A percentile compares a stretch with the other conserved stretches of the same genome.
These are phyloP conservation scores for Parnassius glacialis DNA, from an alignment of 2,888 invertebrate genomes.

Conservation along the genomic window DNA sequence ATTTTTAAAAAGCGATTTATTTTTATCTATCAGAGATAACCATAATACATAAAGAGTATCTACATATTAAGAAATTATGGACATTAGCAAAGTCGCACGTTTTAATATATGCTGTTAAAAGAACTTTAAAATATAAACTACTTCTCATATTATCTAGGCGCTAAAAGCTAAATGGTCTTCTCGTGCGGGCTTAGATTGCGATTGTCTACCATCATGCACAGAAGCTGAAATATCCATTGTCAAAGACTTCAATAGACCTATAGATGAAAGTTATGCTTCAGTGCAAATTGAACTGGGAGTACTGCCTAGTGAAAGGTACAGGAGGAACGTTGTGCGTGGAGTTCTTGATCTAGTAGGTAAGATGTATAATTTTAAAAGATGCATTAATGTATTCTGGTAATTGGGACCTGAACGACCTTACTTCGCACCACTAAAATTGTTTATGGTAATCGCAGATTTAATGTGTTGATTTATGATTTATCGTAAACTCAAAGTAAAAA, in stretches of 20 bases:
- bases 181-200: conserved; percentile 83
- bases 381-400: too few relatives aligned
- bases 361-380: conserved; percentile 30
- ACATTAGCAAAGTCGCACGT: too few relatives aligned
- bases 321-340: conserved; percentile 87
- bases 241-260: conserved; percentile 72
- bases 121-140: not conserved
- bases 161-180: conserved; percentile 71
- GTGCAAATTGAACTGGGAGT: conserved; percentile 83
- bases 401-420: too few relatives aligned
- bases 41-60: too few relatives aligned
- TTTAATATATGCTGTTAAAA: too few relatives aligned
- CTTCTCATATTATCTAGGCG: conserved; percentile 43
- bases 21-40: too few relatives aligned
- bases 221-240: conserved; percentile 86
- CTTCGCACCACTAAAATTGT: too few relatives aligned
- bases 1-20: too few relatives aligned
- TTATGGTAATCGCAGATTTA: too few relatives aligned
- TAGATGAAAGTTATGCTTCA: conserved; percentile 54
- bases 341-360: conserved; percentile 87
- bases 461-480: too few relatives aligned
- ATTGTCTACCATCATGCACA: conserved; percentile 87
- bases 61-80: too few relatives aligned
- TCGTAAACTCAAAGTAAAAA: too few relatives aligned
- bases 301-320: conserved; percentile 85